A percentile compares a stretch with the other conserved stretches of the same genome.
Evolutionary conservation across 2,888 invertebrate genomes (phyloP).

Genomic region (Pseudanteris insignis): DNA sequence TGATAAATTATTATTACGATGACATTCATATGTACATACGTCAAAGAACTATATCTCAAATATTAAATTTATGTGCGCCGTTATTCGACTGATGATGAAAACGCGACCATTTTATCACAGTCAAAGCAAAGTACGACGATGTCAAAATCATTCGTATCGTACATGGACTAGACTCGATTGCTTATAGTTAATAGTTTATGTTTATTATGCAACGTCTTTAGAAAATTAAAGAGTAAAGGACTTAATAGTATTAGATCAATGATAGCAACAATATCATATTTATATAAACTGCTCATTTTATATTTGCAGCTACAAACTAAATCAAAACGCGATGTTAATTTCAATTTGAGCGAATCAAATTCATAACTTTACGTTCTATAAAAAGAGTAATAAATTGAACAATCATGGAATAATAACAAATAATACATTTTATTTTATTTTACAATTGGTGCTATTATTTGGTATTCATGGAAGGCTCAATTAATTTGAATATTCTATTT

Average conservation of each 20-base stretch:
- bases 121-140: slow-evolving; percentile 57
- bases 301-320: no score
- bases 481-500: no score
- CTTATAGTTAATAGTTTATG: slow-evolving; percentile 61
- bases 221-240: slow-evolving; percentile 49
- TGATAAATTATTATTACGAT: slow-evolving; percentile 31
- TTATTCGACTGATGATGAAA: slow-evolving; percentile 42
- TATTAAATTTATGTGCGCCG: slow-evolving; percentile 21
- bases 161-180: slow-evolving; percentile 66
- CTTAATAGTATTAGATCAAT: slow-evolving; percentile 23
- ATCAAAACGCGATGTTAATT: no score
- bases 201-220: slow-evolving; percentile 57
- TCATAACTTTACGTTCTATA: no score
- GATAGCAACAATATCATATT: no score
- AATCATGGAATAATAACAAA: no score
- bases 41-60: slow-evolving; percentile 9
- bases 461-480: no score
- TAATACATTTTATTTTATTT: no score
- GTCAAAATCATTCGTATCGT: slow-evolving; percentile 59
- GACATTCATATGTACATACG: slow-evolving; percentile 9
- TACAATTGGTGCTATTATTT: no score
- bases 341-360: no score
- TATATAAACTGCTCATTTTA: no score
- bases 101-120: slow-evolving; percentile 58
- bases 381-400: no score